These are phyloP conservation scores for Liodrosophila aerea DNA, from an alignment of 2,888 invertebrate species.

Conservation along the genomic window DNA sequence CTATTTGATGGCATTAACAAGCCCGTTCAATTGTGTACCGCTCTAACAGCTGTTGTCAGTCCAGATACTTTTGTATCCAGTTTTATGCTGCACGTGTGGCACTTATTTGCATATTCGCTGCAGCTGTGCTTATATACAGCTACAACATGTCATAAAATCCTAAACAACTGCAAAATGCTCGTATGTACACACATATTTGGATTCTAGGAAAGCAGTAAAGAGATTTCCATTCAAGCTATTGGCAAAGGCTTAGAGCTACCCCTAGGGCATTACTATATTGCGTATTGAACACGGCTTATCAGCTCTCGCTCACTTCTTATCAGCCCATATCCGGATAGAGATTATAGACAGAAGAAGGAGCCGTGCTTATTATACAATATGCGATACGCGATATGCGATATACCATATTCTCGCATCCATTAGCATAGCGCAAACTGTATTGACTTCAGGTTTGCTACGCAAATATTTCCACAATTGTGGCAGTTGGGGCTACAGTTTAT, in stretches of 20 bases:
- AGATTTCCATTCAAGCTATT: constrained; percentile 11
- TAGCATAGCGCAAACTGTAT: constrained; percentile 22
- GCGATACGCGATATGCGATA: neutral
- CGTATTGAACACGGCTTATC: constrained; percentile 29
- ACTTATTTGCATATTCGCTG: constrained; percentile 70
- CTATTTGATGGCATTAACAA: too few relatives aligned
- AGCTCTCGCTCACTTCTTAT: constrained; percentile 32
- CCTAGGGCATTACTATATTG: neutral
- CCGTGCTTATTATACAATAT: neutral
- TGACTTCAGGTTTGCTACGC: constrained; percentile 17
- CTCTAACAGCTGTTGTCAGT: constrained; percentile 6
- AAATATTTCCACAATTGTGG: constrained; percentile 49
- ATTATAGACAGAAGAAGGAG: neutral
- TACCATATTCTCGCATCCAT: constrained; percentile 27
- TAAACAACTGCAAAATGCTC: constrained; percentile 25
- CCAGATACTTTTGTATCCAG: neutral
- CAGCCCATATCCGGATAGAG: constrained; percentile 42
- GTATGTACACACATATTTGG: constrained; percentile 4
- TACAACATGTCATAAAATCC: constrained; percentile 36
- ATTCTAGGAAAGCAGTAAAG: neutral
- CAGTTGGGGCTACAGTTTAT: constrained; percentile 49
- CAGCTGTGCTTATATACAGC: constrained; percentile 68
- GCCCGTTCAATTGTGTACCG: neutral
- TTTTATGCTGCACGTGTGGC: constrained; percentile 33
- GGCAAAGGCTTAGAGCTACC: constrained; percentile 1